Percentiles rank a stretch among this genome's conserved stretches.
phyloP scores from a whole-genome alignment of 2,113 vertebrate genomes.

The Chroicocephalus ridibundus region DNA sequence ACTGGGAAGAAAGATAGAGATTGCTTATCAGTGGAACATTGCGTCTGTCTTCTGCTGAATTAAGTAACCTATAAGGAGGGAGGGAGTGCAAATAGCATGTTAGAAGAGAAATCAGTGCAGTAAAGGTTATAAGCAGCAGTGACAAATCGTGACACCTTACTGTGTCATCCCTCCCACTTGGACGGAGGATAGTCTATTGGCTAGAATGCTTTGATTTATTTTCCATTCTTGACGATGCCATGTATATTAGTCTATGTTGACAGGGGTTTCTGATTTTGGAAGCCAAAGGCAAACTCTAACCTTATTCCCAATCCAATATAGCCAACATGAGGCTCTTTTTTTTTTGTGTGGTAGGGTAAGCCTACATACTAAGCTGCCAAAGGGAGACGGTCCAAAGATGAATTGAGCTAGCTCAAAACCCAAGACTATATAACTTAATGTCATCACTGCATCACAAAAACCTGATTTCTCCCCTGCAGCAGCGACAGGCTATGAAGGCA shows the following conservation, averaged over 20 bases:
- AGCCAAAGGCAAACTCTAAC: not conserved
- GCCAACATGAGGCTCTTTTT: not conserved
- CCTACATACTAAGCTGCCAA: not conserved
- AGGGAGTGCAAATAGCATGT: not conserved
- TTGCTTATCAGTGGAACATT: not conserved
- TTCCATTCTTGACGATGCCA: not conserved
- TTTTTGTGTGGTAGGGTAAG: not conserved
- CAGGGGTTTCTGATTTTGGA: not conserved
- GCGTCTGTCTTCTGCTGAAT: not conserved
- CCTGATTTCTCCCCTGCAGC: not conserved
- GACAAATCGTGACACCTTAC: not conserved
- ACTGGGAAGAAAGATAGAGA: not conserved
- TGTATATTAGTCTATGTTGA: not conserved
- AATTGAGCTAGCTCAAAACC: not conserved
- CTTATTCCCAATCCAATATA: not conserved
- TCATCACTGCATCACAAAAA: not conserved
- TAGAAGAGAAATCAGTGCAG: not conserved
- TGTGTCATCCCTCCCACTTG: not conserved
- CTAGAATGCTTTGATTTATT: not conserved
- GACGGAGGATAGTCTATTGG: not conserved
- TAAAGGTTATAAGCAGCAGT: not conserved
- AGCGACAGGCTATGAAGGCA: not conserved
- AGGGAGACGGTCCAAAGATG: not conserved
- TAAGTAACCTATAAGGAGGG: not conserved
- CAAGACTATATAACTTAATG: not conserved